These are phyloP conservation scores for Alectura lathami DNA, from an alignment of 2,113 vertebrate genomes.

Conservation along the genomic window DNA sequence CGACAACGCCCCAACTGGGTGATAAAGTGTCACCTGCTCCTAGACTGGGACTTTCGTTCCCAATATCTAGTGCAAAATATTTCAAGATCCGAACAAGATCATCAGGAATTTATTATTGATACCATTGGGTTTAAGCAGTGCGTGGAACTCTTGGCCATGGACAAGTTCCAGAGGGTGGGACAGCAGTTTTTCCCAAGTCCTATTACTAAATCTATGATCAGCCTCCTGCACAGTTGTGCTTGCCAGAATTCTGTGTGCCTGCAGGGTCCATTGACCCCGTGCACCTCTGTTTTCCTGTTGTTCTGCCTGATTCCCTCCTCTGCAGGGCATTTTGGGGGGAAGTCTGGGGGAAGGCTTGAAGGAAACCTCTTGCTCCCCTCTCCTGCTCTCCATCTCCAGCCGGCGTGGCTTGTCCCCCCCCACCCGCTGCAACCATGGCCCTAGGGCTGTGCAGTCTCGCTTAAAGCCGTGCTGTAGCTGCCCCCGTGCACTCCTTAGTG, in stretches of 20 bases:
- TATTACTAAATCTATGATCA: neutral
- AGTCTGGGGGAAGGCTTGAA: neutral
- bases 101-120: neutral
- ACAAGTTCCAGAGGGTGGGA: neutral
- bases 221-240: neutral
- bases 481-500: neutral
- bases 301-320: neutral
- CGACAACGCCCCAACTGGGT: neutral
- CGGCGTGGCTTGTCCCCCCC: neutral
- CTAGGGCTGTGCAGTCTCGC: neutral
- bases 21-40: neutral
- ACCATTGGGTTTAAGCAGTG: neutral
- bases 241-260: neutral
- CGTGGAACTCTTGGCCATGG: neutral
- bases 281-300: neutral
- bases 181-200: neutral
- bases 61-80: neutral
- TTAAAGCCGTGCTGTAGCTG: neutral
- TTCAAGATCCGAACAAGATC: neutral
- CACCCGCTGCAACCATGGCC: neutral
- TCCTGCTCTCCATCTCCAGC: neutral
- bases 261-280: neutral
- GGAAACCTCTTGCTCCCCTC: neutral
- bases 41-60: neutral
- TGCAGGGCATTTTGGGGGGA: fast-evolving